Evolutionary conservation across 2,888 invertebrate species (phyloP).

Genomic region (Bombylius discolor): DNA sequence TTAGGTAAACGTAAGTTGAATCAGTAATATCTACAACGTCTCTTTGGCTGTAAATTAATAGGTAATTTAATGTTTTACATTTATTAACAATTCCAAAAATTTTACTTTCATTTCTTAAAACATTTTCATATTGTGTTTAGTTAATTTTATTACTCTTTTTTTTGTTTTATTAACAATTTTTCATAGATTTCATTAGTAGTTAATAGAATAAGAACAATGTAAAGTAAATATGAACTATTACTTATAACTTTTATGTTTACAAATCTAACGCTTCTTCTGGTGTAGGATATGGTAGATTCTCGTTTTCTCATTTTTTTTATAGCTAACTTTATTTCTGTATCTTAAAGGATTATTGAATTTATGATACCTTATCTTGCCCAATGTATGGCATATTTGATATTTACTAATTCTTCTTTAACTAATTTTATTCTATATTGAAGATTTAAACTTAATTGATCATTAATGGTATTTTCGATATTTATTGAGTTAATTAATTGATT

Average conservation of each 20-base stretch:
- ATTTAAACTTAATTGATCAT: neutral
- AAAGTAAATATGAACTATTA: constrained; percentile 10
- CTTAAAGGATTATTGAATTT: constrained; percentile 14
- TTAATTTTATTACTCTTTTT: constrained; percentile 7
- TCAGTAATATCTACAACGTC: constrained; percentile 10
- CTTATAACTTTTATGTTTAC: constrained; percentile 14
- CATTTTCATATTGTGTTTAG: constrained; percentile 8
- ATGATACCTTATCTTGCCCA: constrained; percentile 11
- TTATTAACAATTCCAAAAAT: constrained; percentile 9
- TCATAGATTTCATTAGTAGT: constrained; percentile 11
- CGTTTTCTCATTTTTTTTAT: constrained; percentile 9
- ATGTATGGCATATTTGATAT: constrained; percentile 12
- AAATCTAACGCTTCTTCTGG: constrained; percentile 16
- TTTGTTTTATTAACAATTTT: constrained; percentile 8
- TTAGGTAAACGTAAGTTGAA: constrained; percentile 11
- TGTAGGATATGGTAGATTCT: constrained; percentile 12
- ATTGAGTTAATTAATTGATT: neutral
- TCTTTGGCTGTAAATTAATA: constrained; percentile 9
- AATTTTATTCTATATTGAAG: constrained; percentile 5
- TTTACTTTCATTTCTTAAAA: constrained; percentile 10
- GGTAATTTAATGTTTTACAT: constrained; percentile 10
- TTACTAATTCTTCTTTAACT: constrained; percentile 10
- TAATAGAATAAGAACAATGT: constrained; percentile 14
- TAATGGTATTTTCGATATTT: neutral
- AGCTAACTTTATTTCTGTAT: constrained; percentile 12